Percentiles rank a stretch among this genome's conserved stretches.
Evolutionary conservation across 2,888 invertebrate species (phyloP).

Genomic region (Pheosia tremula): DNA sequence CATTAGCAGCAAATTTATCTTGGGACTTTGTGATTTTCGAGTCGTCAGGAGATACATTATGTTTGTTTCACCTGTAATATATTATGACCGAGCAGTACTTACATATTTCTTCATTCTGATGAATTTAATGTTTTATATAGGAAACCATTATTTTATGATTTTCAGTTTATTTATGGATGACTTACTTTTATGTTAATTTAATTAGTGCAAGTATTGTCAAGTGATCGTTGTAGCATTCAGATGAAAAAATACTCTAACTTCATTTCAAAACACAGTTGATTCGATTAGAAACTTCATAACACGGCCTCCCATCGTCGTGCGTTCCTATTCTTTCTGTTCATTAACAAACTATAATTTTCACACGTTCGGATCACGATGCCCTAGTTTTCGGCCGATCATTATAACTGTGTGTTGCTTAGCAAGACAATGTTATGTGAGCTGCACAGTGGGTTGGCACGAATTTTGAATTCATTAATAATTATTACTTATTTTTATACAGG

Average conservation of each 20-base stretch:
- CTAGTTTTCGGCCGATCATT: conserved; percentile 27
- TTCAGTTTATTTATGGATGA: no score
- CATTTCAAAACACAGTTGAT: conserved; percentile 17
- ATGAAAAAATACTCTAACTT: no score
- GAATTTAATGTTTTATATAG: not conserved
- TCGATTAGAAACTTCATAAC: conserved; percentile 4
- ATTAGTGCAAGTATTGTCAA: no score
- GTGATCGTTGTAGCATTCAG: no score
- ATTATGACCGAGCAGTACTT: not conserved
- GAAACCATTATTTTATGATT: no score
- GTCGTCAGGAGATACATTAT: not conserved
- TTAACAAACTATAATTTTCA: conserved; percentile 44
- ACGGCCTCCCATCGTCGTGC: conserved; percentile 19
- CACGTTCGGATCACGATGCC: conserved; percentile 42
- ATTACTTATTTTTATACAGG: not conserved
- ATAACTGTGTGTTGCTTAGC: conserved; percentile 32
- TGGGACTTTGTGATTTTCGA: conserved; percentile 31
- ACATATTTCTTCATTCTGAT: not conserved
- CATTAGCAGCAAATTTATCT: conserved; percentile 45
- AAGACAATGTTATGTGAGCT: conserved; percentile 38
- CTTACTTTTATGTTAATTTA: no score
- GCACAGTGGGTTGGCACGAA: conserved; percentile 27
- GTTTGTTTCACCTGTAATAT: not conserved
- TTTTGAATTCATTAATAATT: conserved; percentile 9
- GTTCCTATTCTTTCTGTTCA: conserved; percentile 37